Conservation (phyloP, 2,888 invertebrate species). For the Spilarctia lutea region DNA sequence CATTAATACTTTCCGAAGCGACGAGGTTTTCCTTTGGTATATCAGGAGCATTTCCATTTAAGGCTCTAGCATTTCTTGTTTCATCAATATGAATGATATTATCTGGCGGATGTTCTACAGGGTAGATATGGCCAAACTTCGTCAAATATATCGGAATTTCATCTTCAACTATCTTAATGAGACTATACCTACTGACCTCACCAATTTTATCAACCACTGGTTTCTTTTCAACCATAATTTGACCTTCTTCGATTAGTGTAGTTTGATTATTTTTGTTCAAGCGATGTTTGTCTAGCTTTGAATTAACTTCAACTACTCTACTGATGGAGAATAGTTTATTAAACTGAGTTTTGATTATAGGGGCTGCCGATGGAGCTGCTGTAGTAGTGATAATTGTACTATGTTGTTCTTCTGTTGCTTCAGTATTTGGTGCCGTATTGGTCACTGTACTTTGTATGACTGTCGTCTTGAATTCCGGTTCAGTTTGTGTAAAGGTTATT, state of each 20-base stretch:
- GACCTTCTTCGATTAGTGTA: slow-evolving; percentile 82
- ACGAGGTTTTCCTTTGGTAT: slow-evolving; percentile 78
- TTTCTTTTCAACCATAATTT: slow-evolving; percentile 86
- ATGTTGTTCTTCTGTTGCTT: slow-evolving; percentile 45
- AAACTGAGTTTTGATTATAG: slow-evolving; percentile 80
- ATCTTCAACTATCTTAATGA: slow-evolving; percentile 89
- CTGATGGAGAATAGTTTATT: slow-evolving; percentile 90
- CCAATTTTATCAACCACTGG: slow-evolving; percentile 89
- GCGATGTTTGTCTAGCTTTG: slow-evolving; percentile 87
- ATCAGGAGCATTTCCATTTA: slow-evolving; percentile 71
- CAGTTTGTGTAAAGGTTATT: slow-evolving; percentile 57
- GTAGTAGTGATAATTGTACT: slow-evolving; percentile 62
- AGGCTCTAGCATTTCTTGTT: slow-evolving; percentile 81
- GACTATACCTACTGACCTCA: slow-evolving; percentile 89
- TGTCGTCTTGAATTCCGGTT: slow-evolving; percentile 46
- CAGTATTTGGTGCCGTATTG: slow-evolving; percentile 52
- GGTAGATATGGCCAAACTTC: slow-evolving; percentile 80
- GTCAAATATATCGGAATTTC: slow-evolving; percentile 84
- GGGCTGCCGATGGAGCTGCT: slow-evolving; percentile 60
- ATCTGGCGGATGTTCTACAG: slow-evolving; percentile 81
- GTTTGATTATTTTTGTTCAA: slow-evolving; percentile 85
- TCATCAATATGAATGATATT: slow-evolving; percentile 83
- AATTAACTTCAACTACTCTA: slow-evolving; percentile 89
- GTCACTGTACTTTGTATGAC: slow-evolving; percentile 40
- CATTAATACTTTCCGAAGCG: slow-evolving; percentile 83